Conservation (phyloP, 1,140 invertebrate genomes). For the Diabrotica undecimpunctata region DNA sequence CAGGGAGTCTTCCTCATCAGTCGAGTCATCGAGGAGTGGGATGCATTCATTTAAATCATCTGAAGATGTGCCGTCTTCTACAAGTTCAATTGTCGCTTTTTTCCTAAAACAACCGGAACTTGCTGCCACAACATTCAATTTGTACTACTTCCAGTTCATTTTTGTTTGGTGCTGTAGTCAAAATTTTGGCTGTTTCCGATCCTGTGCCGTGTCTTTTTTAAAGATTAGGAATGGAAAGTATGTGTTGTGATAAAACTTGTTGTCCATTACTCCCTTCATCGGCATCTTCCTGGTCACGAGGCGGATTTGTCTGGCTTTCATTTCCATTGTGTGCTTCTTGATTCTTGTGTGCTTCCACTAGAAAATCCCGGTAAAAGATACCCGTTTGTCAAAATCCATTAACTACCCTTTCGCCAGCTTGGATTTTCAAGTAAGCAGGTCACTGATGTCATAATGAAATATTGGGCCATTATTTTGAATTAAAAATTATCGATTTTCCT, state of each 20-base stretch:
- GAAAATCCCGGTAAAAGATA: slow-evolving; percentile 1
- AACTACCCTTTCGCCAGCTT: slow-evolving; percentile 4
- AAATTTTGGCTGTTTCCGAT: slow-evolving; percentile 6
- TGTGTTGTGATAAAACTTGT: no score
- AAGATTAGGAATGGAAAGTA: background rate
- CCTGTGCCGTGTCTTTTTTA: slow-evolving; percentile 1
- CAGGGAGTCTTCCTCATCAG: no score
- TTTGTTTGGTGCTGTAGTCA: slow-evolving; percentile 2
- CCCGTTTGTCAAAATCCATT: slow-evolving; percentile 6
- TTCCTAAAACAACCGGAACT: no score
- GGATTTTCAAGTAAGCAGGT: slow-evolving; percentile 3
- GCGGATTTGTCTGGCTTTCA: background rate
- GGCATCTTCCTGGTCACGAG: slow-evolving; percentile 1
- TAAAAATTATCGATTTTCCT: no score
- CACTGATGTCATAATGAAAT: no score
- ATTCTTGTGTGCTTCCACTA: slow-evolving; percentile 7
- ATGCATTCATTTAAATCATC: no score
- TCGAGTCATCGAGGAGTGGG: no score
- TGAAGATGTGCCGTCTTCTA: no score
- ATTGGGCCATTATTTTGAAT: no score
- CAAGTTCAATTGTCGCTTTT: no score
- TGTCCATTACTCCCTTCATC: background rate
- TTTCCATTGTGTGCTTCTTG: background rate
- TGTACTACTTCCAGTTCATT: slow-evolving; percentile 6
- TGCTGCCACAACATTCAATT: no score